These are phyloP conservation scores for Pollenia labialis DNA, from an alignment of 2,888 invertebrate genomes.

Conservation along the genomic window DNA sequence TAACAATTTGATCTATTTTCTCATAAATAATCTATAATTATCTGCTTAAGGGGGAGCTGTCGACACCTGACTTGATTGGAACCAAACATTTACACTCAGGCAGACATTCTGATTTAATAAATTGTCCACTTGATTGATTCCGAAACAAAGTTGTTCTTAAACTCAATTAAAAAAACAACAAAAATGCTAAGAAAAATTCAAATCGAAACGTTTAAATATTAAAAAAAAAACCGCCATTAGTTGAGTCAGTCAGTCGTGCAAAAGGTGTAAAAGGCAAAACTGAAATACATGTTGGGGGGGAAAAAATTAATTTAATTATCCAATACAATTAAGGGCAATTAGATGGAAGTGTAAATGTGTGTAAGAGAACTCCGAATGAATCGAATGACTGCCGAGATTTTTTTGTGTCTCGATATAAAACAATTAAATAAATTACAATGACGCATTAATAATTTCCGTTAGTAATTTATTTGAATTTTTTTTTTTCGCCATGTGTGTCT, in stretches of 20 bases:
- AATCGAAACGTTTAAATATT: constrained; percentile 12
- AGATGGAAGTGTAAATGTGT: no score
- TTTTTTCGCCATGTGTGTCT: not conserved
- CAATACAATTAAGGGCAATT: constrained; percentile 31
- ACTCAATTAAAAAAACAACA: constrained; percentile 14
- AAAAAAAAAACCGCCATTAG: constrained; percentile 3
- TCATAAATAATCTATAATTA: constrained; percentile 53
- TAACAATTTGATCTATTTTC: constrained; percentile 22
- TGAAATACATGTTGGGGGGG: not conserved
- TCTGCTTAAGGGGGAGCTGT: constrained; percentile 69
- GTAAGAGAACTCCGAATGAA: not conserved
- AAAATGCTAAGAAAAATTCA: not conserved
- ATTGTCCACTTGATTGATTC: constrained; percentile 55
- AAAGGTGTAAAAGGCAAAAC: constrained; percentile 60
- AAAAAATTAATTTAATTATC: constrained; percentile 68
- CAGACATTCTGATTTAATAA: constrained; percentile 13
- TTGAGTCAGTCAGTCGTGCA: constrained; percentile 26
- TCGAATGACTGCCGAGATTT: constrained; percentile 1
- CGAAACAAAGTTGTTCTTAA: constrained; percentile 40
- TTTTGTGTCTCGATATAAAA: not conserved
- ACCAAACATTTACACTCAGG: not conserved
- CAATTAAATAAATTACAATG: constrained; percentile 46
- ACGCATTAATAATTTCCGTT: constrained; percentile 65
- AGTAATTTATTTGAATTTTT: not conserved
- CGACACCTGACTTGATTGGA: constrained; percentile 59